Evolutionary conservation across 2,113 vertebrate species (phyloP).

Genomic region (Phyllostomus hastatus): DNA sequence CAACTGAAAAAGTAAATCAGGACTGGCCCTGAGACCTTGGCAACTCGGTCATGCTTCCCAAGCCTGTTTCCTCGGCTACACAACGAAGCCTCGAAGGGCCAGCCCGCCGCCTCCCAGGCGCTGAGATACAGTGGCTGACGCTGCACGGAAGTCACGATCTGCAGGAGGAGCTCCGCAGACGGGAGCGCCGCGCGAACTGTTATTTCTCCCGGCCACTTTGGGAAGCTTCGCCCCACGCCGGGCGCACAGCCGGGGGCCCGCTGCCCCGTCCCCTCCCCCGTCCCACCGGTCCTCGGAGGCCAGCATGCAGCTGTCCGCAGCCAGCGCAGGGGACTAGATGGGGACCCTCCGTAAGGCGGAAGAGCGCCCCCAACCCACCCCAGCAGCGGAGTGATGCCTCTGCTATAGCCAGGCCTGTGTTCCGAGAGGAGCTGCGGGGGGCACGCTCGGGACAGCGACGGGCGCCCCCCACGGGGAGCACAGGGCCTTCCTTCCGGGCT

Average conservation of each 20-base stretch:
- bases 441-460: rapidly evolving
- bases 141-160: background rate
- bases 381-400: background rate
- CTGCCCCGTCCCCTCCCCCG: background rate
- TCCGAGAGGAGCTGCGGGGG: background rate
- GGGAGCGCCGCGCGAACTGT: background rate
- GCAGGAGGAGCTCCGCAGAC: background rate
- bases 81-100: background rate
- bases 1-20: background rate
- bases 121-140: background rate
- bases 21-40: background rate
- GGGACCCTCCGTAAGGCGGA: too few species aligned
- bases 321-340: too few species aligned
- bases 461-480: background rate
- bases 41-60: background rate
- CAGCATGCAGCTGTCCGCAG: too few species aligned
- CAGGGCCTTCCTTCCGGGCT: background rate
- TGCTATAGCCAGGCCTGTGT: rapidly evolving
- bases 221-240: background rate
- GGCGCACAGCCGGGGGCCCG: background rate
- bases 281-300: background rate
- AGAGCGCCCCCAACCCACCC: background rate
- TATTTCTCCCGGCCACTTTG: background rate
- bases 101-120: background rate
- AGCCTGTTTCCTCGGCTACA: background rate